Evolutionary conservation across 2,888 invertebrate genomes (phyloP), one percentile per base, ranked within the genome.

Genomic region (Ennomos quercinarius): DNA sequence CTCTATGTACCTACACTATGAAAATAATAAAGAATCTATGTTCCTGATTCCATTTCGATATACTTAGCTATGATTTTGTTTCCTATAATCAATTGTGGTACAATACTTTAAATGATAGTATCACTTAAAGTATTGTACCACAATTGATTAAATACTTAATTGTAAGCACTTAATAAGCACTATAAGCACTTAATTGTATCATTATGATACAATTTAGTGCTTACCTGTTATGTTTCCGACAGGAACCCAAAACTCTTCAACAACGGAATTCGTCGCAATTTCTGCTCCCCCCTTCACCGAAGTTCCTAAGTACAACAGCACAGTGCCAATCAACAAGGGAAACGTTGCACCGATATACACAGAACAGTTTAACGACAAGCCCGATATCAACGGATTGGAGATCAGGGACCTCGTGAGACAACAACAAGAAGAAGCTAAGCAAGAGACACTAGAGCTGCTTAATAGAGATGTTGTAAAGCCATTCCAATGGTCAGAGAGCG

Each of bases 401-500:
- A 87, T 91, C 57, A 74, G 87, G 59, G 84, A 91, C 62, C 77
- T 89, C 4, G 84, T 90, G 1, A 83, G 84, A 45, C 87, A 89
- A 1, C 84, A 86, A 54, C 80, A 82, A 60, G 87, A 89, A 64
- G 84, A 89, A 70, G 86, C 81, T 0, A 80, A 80, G 51, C 84
- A 87, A 54, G 85, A 88, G 59, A 79, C 83, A 13, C 67, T 87
- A 40, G 87, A 89, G 49, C 57, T 74, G 51, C 77, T 84, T 10
- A 88, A 87, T 61, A 86, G 78, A 73, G 80, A 88, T 56, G 70
- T 81, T 2, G 74, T 92, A 8, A 84, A 84, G 53, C 94, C 96
- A 0, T 98, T 97, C 84, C 94, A 94, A 74, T 97, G 97, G 97
- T 95, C 95, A 51, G 94, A 93, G 50, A 94, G 95, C 64, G 93